These are phyloP conservation scores for Herpailurus yagouaroundi DNA, from an alignment of 2,113 vertebrate species.

Conservation along the genomic window DNA sequence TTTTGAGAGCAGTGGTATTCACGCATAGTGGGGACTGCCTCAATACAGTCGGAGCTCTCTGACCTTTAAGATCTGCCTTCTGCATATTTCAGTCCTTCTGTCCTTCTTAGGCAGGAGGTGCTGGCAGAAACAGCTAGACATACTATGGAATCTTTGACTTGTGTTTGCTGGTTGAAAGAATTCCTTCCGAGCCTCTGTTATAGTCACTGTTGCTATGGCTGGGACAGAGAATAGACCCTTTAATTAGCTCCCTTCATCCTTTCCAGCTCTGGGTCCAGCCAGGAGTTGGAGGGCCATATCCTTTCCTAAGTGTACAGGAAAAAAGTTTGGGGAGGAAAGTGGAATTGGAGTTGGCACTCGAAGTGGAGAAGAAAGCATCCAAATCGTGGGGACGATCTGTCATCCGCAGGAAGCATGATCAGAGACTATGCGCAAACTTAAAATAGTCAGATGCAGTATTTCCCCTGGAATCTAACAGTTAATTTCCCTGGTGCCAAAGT, in stretches of 20 bases:
- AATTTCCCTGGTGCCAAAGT: background rate
- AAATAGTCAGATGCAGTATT: background rate
- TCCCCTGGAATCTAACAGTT: background rate
- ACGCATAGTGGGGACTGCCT: background rate
- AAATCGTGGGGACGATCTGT: fast-evolving
- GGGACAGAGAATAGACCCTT: background rate
- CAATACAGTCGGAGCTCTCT: background rate
- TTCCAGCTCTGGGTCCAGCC: background rate
- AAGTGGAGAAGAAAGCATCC: background rate
- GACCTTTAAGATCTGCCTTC: background rate
- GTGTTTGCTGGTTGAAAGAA: background rate
- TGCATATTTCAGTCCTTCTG: background rate
- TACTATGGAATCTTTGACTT: background rate
- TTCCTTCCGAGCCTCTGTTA: background rate
- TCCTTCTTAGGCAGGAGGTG: background rate
- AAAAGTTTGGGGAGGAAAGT: background rate
- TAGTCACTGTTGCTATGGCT: background rate
- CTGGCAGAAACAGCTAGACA: background rate
- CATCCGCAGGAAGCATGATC: background rate
- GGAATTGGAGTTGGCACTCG: background rate
- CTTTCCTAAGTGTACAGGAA: background rate
- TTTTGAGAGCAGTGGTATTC: background rate
- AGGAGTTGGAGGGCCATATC: background rate
- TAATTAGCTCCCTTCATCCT: background rate
- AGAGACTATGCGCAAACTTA: background rate